A percentile compares a stretch with the other conserved stretches of the same genome.
Conservation (phyloP, 2,888 invertebrate species). For the Dasysyrphus albostriatus region DNA sequence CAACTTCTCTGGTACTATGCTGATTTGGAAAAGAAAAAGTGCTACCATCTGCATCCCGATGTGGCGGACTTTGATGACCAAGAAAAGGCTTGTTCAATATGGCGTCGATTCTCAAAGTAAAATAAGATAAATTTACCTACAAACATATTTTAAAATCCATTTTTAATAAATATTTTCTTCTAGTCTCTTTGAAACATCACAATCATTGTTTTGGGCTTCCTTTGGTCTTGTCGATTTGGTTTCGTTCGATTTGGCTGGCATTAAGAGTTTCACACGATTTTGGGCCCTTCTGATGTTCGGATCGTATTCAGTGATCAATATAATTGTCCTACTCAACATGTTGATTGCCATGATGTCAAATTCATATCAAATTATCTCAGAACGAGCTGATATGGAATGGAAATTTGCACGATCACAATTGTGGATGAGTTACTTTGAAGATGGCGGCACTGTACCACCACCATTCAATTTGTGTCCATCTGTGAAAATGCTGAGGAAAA, state of each 20-base stretch:
- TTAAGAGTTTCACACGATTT: slow-evolving; percentile 97
- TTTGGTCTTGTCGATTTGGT: slow-evolving; percentile 98
- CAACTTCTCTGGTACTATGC: slow-evolving; percentile 97
- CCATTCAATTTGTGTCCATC: slow-evolving; percentile 98
- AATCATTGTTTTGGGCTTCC: slow-evolving; percentile 99
- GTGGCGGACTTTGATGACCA: slow-evolving; percentile 93
- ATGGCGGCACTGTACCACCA: slow-evolving; percentile 95
- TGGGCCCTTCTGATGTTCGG: slow-evolving; percentile 99
- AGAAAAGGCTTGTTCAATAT: slow-evolving; percentile 92
- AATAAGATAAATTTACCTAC: slow-evolving; percentile 17
- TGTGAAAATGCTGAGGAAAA: slow-evolving; percentile 88
- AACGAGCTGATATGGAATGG: slow-evolving; percentile 98
- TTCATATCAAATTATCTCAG: slow-evolving; percentile 98
- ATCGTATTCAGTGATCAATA: slow-evolving; percentile 98
- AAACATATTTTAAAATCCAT: neutral
- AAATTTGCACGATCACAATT: slow-evolving; percentile 97
- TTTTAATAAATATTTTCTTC: slow-evolving; percentile 4
- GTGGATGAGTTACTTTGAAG: slow-evolving; percentile 99
- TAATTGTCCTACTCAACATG: slow-evolving; percentile 98
- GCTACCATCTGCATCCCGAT: slow-evolving; percentile 89
- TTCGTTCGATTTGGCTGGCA: slow-evolving; percentile 96
- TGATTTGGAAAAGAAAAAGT: slow-evolving; percentile 93
- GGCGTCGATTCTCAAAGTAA: slow-evolving; percentile 95
- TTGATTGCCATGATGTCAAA: slow-evolving; percentile 99
- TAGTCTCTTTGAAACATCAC: slow-evolving; percentile 98